A percentile compares a stretch with the other conserved stretches of the same genome.
Conservation (phyloP, 53 echinoderm and acorn worm species). For the Zoroaster sp. region DNA sequence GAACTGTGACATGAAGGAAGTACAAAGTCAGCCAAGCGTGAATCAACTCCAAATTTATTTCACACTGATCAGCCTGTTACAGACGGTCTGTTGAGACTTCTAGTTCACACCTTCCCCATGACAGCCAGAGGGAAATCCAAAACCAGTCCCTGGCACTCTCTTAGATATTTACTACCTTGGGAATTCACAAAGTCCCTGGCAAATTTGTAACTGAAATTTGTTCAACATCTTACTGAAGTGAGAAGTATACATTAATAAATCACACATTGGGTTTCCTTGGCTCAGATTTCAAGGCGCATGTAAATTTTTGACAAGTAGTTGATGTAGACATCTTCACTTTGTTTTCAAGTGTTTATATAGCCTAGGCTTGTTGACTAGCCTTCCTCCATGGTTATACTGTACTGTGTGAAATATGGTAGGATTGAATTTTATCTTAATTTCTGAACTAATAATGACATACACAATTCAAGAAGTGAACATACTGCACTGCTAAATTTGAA, state of each 20-base stretch:
- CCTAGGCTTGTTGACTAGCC: too few relatives aligned
- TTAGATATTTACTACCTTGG: neutral
- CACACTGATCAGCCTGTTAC: neutral
- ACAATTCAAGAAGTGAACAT: too few relatives aligned
- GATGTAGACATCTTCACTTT: neutral
- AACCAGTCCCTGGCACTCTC: neutral
- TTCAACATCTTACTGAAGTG: slow-evolving; percentile 10
- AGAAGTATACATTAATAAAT: slow-evolving; percentile 7
- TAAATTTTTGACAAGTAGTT: slow-evolving; percentile 15
- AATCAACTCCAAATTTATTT: slow-evolving; percentile 19
- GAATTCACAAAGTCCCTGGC: neutral
- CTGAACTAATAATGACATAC: too few relatives aligned
- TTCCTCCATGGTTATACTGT: too few relatives aligned
- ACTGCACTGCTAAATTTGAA: too few relatives aligned
- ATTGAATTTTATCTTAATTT: too few relatives aligned
- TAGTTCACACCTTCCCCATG: slow-evolving; percentile 1
- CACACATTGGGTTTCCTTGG: neutral
- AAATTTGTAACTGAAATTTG: neutral
- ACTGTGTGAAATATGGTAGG: too few relatives aligned
- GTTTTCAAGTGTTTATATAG: too few relatives aligned
- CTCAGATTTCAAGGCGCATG: neutral
- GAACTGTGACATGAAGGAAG: slow-evolving; percentile 57
- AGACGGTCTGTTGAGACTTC: neutral
- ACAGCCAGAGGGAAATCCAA: slow-evolving; percentile 3
- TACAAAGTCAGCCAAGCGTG: slow-evolving; percentile 26